A percentile compares a stretch with the other conserved stretches of the same genome.
These are phyloP conservation scores for Meandrina meandrites DNA, from an alignment of 92 coral and sea anemone species.

Conservation along the genomic window DNA sequence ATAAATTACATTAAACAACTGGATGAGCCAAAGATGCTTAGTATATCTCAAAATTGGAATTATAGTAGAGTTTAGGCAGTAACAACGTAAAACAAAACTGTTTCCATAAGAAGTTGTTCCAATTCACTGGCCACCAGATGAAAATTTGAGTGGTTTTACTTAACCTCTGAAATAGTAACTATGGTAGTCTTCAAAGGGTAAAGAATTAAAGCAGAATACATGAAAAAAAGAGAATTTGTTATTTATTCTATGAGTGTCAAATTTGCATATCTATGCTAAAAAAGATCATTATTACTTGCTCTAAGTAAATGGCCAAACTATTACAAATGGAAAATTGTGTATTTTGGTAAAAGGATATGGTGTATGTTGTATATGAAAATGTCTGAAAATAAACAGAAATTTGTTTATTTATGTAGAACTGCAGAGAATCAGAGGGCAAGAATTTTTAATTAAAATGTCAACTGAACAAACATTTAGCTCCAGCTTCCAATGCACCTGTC, in stretches of 20 bases:
- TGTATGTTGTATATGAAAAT: not conserved
- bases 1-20: too few relatives aligned
- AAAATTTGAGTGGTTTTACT: too few relatives aligned
- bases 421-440: not conserved
- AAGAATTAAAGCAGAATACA: not conserved
- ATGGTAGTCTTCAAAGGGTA: not conserved
- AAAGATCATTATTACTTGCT: not conserved
- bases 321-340: slow-evolving; percentile 6
- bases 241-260: not conserved
- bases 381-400: not conserved
- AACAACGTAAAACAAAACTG: too few relatives aligned
- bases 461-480: not conserved
- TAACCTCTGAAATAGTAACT: too few relatives aligned
- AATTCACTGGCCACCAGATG: too few relatives aligned
- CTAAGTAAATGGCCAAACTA: not conserved
- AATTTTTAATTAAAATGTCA: slow-evolving; percentile 8
- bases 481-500: not conserved
- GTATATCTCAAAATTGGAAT: too few relatives aligned
- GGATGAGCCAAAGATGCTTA: too few relatives aligned
- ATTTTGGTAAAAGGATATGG: not conserved
- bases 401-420: not conserved
- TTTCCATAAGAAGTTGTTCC: too few relatives aligned
- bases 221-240: too few relatives aligned
- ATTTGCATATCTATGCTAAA: not conserved
- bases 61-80: too few relatives aligned